Conservation (phyloP, 2,113 vertebrate genomes). For the Pelusios castaneus region DNA sequence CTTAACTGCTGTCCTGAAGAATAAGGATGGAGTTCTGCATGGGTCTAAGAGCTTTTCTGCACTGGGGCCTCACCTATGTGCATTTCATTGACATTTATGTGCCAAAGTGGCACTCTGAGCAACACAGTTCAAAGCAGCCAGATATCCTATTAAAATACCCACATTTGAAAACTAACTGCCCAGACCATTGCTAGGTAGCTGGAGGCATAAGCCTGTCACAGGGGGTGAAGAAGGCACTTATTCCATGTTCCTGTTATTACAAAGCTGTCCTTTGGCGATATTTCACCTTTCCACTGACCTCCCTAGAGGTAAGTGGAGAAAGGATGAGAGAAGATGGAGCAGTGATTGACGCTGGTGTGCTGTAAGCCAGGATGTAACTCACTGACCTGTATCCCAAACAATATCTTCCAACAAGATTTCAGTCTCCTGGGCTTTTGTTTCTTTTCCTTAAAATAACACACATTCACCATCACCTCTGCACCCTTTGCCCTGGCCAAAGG, state of each 20-base stretch:
- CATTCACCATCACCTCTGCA: accelerated
- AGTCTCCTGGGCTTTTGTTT: neutral
- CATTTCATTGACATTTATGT: neutral
- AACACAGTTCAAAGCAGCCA: neutral
- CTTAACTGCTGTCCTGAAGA: neutral
- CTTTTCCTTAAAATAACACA: accelerated
- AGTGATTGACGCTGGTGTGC: neutral
- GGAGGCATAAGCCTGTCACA: neutral
- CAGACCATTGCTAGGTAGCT: neutral
- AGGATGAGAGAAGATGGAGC: neutral
- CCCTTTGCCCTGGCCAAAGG: neutral
- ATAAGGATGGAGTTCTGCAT: neutral
- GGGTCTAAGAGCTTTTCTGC: accelerated
- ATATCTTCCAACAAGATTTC: neutral
- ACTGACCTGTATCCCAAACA: neutral
- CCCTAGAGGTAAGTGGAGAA: neutral
- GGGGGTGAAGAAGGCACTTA: neutral
- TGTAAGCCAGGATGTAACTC: neutral
- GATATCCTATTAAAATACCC: neutral
- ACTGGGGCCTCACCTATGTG: neutral
- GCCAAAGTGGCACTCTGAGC: neutral
- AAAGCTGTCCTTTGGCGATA: neutral
- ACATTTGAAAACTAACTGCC: neutral
- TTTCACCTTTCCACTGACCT: neutral
- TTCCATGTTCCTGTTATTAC: neutral